phyloP scores from a whole-genome alignment of 53 echinoderm and acorn worm species.

The Crossaster papposus region DNA sequence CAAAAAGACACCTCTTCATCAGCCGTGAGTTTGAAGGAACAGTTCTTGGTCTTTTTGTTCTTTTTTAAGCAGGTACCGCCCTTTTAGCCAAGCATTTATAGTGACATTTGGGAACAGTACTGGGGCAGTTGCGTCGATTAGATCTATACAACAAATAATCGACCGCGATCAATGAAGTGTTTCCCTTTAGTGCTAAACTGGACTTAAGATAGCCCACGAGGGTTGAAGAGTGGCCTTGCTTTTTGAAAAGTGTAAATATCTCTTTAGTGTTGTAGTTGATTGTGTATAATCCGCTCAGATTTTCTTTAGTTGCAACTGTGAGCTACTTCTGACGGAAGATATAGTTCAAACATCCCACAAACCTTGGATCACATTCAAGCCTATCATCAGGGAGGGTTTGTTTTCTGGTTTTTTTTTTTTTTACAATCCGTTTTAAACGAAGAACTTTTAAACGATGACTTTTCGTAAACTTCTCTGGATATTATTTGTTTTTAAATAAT shows the following conservation, averaged over 20 bases:
- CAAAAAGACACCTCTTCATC: background rate
- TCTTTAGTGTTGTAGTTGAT: background rate
- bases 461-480: no score
- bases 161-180: constrained; percentile 4
- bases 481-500: no score
- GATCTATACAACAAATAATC: constrained; percentile 39
- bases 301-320: background rate
- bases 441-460: no score
- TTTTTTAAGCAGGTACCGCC: background rate
- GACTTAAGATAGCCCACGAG: background rate
- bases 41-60: background rate
- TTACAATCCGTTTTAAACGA: no score
- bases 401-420: background rate
- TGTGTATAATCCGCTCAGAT: background rate
- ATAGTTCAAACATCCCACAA: background rate
- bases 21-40: background rate
- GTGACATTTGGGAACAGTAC: constrained; percentile 8
- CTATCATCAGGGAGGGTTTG: background rate
- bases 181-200: background rate
- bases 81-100: constrained; percentile 14
- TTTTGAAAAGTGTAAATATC: background rate
- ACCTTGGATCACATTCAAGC: background rate
- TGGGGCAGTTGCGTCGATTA: constrained; percentile 29
- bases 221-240: background rate
- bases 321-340: background rate